A percentile compares a stretch with the other conserved stretches of the same genome.
These are phyloP conservation scores for Pogonognathellus flavescens DNA, from an alignment of 1,140 invertebrate species.

Conservation along the genomic window DNA sequence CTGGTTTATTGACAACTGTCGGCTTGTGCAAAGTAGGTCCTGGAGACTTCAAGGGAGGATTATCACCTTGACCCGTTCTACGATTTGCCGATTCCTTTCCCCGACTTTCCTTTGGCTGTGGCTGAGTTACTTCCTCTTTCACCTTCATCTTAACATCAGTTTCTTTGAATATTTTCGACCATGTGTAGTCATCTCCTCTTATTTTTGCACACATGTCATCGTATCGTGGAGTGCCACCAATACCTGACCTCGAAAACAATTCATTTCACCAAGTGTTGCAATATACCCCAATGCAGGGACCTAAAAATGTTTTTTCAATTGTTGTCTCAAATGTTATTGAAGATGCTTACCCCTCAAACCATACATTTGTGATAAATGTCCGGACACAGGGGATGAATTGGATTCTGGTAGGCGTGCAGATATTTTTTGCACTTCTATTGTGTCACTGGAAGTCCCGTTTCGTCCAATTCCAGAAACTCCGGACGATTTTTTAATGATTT, in stretches of 20 bases:
- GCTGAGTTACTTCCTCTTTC: neutral
- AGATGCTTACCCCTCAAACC: too few relatives aligned
- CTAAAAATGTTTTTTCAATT: too few relatives aligned
- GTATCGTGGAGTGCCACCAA: neutral
- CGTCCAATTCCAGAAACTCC: neutral
- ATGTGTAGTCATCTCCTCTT: neutral
- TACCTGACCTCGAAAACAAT: neutral
- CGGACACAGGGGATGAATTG: neutral
- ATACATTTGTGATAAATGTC: neutral
- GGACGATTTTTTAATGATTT: slow-evolving; percentile 4
- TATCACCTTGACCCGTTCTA: slow-evolving; percentile 22
- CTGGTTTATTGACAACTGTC: neutral
- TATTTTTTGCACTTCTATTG: neutral
- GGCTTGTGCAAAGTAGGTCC: neutral
- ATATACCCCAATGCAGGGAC: neutral
- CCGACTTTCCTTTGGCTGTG: neutral
- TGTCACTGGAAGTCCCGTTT: neutral
- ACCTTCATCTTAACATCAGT: neutral
- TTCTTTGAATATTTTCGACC: neutral
- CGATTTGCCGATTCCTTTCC: slow-evolving; percentile 2
- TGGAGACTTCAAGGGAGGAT: neutral
- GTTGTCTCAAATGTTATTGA: too few relatives aligned
- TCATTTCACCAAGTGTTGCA: neutral
- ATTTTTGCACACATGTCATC: neutral
- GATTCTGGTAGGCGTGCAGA: neutral